Conservation (phyloP, 2,888 invertebrate genomes). For the Rotaria magnacalcarata region DNA sequence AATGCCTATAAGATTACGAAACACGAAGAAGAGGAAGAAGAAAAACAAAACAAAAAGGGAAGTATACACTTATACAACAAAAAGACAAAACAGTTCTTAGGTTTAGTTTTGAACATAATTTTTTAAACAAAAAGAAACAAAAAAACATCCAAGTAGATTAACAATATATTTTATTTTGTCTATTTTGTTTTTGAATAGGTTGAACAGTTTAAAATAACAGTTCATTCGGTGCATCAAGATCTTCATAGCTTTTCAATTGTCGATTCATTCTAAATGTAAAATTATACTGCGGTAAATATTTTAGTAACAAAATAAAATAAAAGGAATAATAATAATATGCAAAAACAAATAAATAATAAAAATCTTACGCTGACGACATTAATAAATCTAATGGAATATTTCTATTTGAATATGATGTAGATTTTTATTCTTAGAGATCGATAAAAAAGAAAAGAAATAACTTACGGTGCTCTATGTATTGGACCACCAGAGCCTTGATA, state of each 20-base stretch:
- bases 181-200: neutral
- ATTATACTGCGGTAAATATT: neutral
- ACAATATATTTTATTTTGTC: neutral
- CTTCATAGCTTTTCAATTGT: conserved; percentile 20
- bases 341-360: neutral
- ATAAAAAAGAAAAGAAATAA: neutral
- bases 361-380: neutral
- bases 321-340: neutral
- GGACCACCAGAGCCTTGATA: neutral
- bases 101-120: neutral
- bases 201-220: neutral
- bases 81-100: neutral
- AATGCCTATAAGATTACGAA: neutral
- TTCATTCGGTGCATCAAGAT: conserved; percentile 30
- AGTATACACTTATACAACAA: neutral
- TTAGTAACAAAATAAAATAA: neutral
- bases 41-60: neutral
- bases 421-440: neutral
- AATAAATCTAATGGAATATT: conserved; percentile 27
- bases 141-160: neutral
- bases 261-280: conserved; percentile 8
- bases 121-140: neutral
- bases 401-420: neutral
- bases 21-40: neutral
- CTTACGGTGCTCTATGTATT: conserved; percentile 16